Conservation (phyloP, 2,888 invertebrate genomes). For the Acanthosepion pharaonis region DNA sequence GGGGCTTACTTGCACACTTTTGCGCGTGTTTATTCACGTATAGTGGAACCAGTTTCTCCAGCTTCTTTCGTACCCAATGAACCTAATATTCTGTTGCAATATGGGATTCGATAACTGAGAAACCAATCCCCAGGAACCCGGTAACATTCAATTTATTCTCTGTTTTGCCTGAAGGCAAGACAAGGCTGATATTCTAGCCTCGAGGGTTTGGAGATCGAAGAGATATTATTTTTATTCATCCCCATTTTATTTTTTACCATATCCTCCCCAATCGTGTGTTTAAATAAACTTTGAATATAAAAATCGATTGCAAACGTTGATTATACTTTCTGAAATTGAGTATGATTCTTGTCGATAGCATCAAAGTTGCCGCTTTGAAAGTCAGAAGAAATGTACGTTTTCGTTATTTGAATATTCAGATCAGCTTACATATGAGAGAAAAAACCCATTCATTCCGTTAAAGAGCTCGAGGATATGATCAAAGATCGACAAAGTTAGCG, state of each 20-base stretch:
- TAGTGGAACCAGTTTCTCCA: no score
- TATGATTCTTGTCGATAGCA: not conserved
- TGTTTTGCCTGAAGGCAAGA: not conserved
- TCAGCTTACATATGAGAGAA: not conserved
- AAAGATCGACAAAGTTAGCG: slow-evolving; percentile 33
- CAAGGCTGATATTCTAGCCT: not conserved
- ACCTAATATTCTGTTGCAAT: no score
- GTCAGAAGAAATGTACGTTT: not conserved
- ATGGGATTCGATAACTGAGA: no score
- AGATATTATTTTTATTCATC: not conserved
- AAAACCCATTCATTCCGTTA: not conserved
- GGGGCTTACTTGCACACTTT: no score
- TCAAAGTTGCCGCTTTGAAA: not conserved
- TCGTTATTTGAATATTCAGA: not conserved
- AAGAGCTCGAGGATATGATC: slow-evolving; percentile 33
- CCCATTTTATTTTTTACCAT: not conserved
- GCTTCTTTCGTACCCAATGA: no score
- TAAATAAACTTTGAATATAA: not conserved
- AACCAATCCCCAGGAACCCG: no score
- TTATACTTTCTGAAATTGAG: not conserved
- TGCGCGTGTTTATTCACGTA: no score
- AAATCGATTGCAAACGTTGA: slow-evolving; percentile 15
- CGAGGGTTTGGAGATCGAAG: not conserved
- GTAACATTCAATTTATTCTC: not conserved
- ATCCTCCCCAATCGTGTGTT: not conserved